Percentiles rank a stretch among this genome's conserved stretches.
These are phyloP conservation scores for Philereme transversata DNA, from an alignment of 2,888 invertebrate genomes.

Conservation along the genomic window DNA sequence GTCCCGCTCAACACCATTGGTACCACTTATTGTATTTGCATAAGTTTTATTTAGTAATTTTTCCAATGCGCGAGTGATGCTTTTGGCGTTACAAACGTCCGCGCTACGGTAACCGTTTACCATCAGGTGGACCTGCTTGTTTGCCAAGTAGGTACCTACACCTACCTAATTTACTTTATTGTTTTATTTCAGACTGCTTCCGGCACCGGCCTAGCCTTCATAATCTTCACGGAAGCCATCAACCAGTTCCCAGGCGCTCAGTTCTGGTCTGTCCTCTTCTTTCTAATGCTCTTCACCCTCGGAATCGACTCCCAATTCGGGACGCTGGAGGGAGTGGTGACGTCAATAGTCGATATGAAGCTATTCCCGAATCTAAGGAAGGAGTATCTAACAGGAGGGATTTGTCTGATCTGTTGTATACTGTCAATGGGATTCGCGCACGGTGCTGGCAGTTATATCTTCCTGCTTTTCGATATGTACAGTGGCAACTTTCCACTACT, in stretches of 20 bases:
- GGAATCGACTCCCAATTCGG: conserved; percentile 99
- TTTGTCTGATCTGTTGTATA: conserved; percentile 92
- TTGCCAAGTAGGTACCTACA: too few relatives aligned
- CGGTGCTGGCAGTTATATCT: conserved; percentile 96
- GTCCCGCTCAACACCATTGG: too few relatives aligned
- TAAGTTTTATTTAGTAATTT: too few relatives aligned
- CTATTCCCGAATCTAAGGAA: conserved; percentile 95
- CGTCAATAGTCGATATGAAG: conserved; percentile 97
- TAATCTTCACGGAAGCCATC: conserved; percentile 98
- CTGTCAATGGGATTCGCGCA: conserved; percentile 96
- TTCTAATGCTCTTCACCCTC: conserved; percentile 97
- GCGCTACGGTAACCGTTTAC: too few relatives aligned
- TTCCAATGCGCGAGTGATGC: too few relatives aligned
- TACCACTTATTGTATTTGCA: too few relatives aligned
- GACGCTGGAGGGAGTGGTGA: conserved; percentile 97
- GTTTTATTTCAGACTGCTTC: conserved; percentile 91
- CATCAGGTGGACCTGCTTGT: too few relatives aligned
- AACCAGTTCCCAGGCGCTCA: conserved; percentile 98
- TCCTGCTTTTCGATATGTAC: conserved; percentile 96
- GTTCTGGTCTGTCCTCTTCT: conserved; percentile 98
- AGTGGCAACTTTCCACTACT: conserved; percentile 96
- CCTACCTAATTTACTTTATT: too few relatives aligned
- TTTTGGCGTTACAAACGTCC: too few relatives aligned
- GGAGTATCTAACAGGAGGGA: conserved; percentile 92
- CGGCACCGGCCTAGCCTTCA: conserved; percentile 97